These are phyloP conservation scores for Caerostris extrusa DNA, from an alignment of 1,140 invertebrate species.

Conservation along the genomic window DNA sequence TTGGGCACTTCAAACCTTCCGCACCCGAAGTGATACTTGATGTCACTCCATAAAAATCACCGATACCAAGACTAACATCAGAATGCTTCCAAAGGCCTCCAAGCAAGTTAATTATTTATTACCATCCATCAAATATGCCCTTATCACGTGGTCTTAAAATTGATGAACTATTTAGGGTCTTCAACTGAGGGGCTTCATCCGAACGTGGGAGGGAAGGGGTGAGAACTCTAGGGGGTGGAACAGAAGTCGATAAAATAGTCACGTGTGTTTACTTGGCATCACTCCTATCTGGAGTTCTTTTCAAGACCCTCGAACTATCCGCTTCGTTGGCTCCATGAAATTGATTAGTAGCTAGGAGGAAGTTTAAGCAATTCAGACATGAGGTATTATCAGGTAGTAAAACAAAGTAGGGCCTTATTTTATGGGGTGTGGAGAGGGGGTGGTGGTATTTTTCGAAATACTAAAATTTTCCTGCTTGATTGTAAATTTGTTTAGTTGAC, in stretches of 20 bases:
- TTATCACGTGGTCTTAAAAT: background rate
- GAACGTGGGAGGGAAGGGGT: too few relatives aligned
- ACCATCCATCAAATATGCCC: background rate
- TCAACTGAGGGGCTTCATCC: too few relatives aligned
- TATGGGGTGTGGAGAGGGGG: background rate
- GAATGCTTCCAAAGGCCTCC: background rate
- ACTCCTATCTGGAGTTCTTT: constrained; percentile 29
- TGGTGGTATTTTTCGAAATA: background rate
- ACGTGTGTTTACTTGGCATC: constrained; percentile 46
- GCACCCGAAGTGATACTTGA: background rate
- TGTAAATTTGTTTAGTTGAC: background rate
- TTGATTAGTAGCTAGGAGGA: background rate
- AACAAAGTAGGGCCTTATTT: background rate
- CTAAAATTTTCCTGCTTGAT: background rate
- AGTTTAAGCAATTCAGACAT: constrained; percentile 1
- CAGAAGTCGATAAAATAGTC: constrained; percentile 34
- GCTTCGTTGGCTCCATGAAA: background rate
- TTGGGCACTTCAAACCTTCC: too few relatives aligned
- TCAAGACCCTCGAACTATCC: constrained; percentile 35
- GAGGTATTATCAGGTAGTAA: constrained; percentile 25
- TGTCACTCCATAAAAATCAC: background rate
- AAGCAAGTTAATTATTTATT: constrained; percentile 22
- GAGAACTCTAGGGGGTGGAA: background rate
- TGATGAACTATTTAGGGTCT: too few relatives aligned
- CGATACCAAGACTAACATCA: background rate